Evolutionary conservation across 2,888 invertebrate species (phyloP), one percentile per base, ranked within the genome.

Genomic region (Nomada fabriciana): DNA sequence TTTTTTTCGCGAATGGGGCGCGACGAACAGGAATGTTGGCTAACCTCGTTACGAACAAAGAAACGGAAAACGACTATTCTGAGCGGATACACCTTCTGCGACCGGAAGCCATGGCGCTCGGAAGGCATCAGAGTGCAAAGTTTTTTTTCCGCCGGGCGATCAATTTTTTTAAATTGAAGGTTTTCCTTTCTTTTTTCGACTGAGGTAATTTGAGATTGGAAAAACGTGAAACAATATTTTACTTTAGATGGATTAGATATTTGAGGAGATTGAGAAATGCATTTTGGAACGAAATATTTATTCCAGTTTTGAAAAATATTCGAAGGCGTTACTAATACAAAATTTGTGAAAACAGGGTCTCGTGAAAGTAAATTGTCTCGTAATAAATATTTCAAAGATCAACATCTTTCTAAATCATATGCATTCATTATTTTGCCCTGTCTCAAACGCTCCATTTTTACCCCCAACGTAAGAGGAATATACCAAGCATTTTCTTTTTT

Each of bases 1-100:
- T 36, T 23, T 64, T 67, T 43, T 20, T 13, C 10, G 10, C 18
- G 15, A 65, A 20, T 55, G 29, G 29, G 20, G 15, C 25, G 11
- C n/a, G 20, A 55, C 11, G n/a, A 18, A 64, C 11, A 15, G 15
- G 47, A 73, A 65, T 47, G 67, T 55, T 15, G 15, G 10, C 23
- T 67, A 74, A 74, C 59, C 47, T 59, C 36, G 50, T 74, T 74
- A 42, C 36, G 10, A 18, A 61, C 71, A 71, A 61, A 60, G 61
- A 29, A 71, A 36, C 20, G 42, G 36, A 25, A 59, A 36, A 23
- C 20, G 29, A 20, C 50, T 67, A 13, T 57, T 59, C 25, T 47
- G n/a, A 20, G 5, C 7, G 70, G 20, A 36, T 7, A 29, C 18
- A n/a, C 42, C 23, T 36, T 13, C 25, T n/a, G 25, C 23, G 10